These are phyloP conservation scores for Phycodurus eques DNA, from an alignment of 2,113 vertebrate genomes.

Conservation along the genomic window DNA sequence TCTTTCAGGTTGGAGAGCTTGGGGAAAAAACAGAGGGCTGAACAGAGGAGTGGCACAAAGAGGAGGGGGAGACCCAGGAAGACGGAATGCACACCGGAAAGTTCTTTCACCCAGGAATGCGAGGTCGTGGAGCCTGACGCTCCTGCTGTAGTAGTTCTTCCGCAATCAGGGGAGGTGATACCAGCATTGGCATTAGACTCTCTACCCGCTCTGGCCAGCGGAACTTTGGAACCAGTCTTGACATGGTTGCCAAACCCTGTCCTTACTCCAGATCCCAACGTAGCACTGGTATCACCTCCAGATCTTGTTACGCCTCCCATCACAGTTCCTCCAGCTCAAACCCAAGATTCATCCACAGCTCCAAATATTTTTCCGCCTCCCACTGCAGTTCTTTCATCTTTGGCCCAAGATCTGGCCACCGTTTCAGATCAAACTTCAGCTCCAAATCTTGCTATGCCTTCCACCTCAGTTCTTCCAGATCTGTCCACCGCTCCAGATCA, in stretches of 20 bases:
- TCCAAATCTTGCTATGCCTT: not conserved
- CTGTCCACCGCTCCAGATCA: not conserved
- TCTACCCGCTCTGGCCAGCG: slow-evolving; percentile 15
- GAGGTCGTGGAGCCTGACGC: slow-evolving; percentile 11
- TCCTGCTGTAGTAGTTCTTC: slow-evolving; percentile 28
- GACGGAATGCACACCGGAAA: slow-evolving; percentile 14
- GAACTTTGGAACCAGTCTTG: not conserved
- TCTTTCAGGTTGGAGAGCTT: slow-evolving; percentile 66
- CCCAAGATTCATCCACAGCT: not conserved
- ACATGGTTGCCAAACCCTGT: not conserved
- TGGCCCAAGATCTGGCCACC: no score
- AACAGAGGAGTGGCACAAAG: slow-evolving; percentile 48
- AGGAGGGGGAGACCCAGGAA: slow-evolving; percentile 72
- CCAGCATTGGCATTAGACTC: slow-evolving; percentile 17
- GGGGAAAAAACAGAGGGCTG: slow-evolving; percentile 56
- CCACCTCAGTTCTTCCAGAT: not conserved
- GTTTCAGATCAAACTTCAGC: not conserved
- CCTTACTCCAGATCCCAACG: not conserved
- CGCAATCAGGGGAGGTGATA: slow-evolving; percentile 29
- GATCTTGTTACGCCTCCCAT: not conserved
- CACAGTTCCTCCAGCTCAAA: slow-evolving; percentile 8
- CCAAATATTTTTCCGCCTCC: not conserved
- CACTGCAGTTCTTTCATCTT: not conserved
- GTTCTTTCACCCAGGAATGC: slow-evolving; percentile 33
- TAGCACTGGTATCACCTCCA: slow-evolving; percentile 7